Evolutionary conservation across 2,888 invertebrate species (phyloP), one percentile per base, ranked within the genome.

Genomic region (Drosophila conformis): DNA sequence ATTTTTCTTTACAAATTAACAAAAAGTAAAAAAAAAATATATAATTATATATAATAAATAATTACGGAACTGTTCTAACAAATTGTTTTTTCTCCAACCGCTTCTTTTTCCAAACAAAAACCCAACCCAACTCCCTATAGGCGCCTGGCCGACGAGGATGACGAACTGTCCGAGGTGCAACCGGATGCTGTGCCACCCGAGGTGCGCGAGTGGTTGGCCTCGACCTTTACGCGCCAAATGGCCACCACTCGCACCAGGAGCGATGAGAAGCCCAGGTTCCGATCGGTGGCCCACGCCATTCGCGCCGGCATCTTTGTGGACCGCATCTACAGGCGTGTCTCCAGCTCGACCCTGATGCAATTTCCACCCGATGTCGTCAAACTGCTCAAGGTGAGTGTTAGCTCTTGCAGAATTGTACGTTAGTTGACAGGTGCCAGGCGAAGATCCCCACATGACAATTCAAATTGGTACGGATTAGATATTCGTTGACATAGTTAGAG

Each of bases 241-340:
- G 96, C 96, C 73, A 96, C 96, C 69, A 95, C 96, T 66, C 95
- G 96, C 81, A 95, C 96, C 91, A 95, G 95, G 93, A 95, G 95
- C 38, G 96, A 96, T 89, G 97, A 97, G 93, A 97, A 96, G 91
- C 97, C 97, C 18, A 97, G 97, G 94, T 98, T 98, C 94, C 96
- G 98, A 69, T 97, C 98, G 71, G 99, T 99, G 82, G 99, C 99
- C 53, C 98, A 99, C 92, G 99, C 98, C 81, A 98, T 99, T 91
- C 95, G 99, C 25, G 98, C 98, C 21, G 99, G 99, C 49, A 98
- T 99, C 91, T 98, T 99, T 94, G 98, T 99, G 90, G 99, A 99
- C 93, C 95, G 97, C 90, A 98, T 98, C 93, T 98, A 98, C 93
- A 95, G 98, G 87, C 94, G 97, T 83, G 96, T 96, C 80, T 96